A percentile compares a stretch with the other conserved stretches of the same genome.
Conservation (phyloP, 2,797 vertebrate genomes). For the Enteromius treurensis region DNA sequence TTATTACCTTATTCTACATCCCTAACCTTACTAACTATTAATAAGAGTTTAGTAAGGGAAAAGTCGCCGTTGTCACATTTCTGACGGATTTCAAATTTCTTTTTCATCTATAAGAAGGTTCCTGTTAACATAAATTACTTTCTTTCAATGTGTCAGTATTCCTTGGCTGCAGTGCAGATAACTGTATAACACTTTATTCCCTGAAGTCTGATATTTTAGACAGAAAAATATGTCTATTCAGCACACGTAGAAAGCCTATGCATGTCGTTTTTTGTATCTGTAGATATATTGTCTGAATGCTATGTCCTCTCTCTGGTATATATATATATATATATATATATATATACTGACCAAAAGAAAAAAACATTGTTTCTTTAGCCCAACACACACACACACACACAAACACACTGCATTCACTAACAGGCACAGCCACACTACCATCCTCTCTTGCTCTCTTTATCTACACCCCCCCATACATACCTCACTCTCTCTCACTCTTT, state of each 20-base stretch:
- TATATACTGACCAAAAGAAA: conserved; percentile 46
- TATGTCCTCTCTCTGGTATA: conserved; percentile 22
- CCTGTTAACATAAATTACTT: neutral
- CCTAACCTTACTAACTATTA: too few species aligned
- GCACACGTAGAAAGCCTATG: conserved; percentile 14
- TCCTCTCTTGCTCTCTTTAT: conserved; percentile 71
- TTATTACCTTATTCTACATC: too few species aligned
- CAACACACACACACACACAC: conserved; percentile 34
- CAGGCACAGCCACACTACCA: conserved; percentile 49
- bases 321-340: conserved; percentile 7
- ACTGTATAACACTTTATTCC: neutral
- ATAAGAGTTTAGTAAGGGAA: too few species aligned
- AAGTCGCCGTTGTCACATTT: neutral
- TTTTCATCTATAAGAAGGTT: neutral
- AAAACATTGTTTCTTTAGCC: conserved; percentile 45
- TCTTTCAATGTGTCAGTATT: neutral
- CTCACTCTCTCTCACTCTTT: conserved; percentile 20
- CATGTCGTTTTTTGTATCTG: neutral
- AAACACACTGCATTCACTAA: conserved; percentile 45
- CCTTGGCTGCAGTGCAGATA: neutral
- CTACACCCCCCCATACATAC: conserved; percentile 59
- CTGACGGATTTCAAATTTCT: neutral
- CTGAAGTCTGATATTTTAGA: neutral
- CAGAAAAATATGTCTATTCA: conserved; percentile 21
- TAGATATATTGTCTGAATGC: conserved; percentile 26